Percentiles rank a stretch among this genome's conserved stretches.
phyloP scores from a whole-genome alignment of 2,888 invertebrate genomes.

The Furcula furcula region DNA sequence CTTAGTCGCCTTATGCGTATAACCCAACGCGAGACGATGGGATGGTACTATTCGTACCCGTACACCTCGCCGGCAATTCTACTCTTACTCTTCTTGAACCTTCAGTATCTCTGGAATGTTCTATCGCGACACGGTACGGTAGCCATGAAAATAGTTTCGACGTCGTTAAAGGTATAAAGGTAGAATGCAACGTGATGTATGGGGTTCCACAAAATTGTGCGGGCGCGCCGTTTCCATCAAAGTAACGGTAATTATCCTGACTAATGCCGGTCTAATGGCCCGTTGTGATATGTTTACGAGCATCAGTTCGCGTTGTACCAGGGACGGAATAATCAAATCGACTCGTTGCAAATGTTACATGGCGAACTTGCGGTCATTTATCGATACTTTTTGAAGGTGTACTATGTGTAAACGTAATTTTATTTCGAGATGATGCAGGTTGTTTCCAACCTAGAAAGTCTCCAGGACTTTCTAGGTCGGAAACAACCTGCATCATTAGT shows the following conservation, averaged over 20 bases:
- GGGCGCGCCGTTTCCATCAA: slow-evolving; percentile 18
- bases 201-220: slow-evolving; percentile 11
- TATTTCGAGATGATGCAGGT: too few relatives aligned
- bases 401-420: too few relatives aligned
- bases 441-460: too few relatives aligned
- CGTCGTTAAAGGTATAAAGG: not conserved
- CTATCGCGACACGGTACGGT: not conserved
- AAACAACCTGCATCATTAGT: too few relatives aligned
- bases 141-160: slow-evolving; percentile 1
- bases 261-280: slow-evolving; percentile 45
- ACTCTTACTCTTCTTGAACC: not conserved
- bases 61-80: too few relatives aligned
- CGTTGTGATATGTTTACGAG: slow-evolving; percentile 50
- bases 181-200: not conserved
- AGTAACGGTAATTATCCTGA: slow-evolving; percentile 44
- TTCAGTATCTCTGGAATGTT: not conserved
- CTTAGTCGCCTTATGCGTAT: too few relatives aligned
- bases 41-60: too few relatives aligned
- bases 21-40: too few relatives aligned
- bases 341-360: slow-evolving; percentile 41
- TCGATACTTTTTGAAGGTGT: not conserved
- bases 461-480: too few relatives aligned
- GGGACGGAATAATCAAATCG: slow-evolving; percentile 43
- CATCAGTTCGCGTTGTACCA: slow-evolving; percentile 28
- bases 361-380: slow-evolving; percentile 18